Base-by-base conservation (phyloP, 2,888 invertebrate genomes). In the Leptinotarsa rubiginosa region DNA sequence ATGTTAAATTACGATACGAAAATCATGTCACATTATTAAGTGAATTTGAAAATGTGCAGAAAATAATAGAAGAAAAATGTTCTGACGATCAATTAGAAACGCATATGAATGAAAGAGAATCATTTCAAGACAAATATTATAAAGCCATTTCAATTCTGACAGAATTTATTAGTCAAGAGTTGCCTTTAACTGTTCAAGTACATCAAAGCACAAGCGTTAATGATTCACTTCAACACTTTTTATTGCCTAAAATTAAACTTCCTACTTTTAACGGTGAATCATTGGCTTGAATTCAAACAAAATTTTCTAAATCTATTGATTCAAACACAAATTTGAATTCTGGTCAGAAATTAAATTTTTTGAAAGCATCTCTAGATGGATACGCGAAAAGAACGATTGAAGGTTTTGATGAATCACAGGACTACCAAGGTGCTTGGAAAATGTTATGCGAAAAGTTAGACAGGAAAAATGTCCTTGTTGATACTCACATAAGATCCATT, bases 401-500 rank as follows among this genome's bases (percentile, higher is more conserved):
- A 20, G 68, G 50, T 22, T 62, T 22, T 41, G 68, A 73, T 62
- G 62, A 68, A 59, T 31, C 50, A n/a, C 64, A 50, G 22, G 47
- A 73, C 16, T 73, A 69, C 13, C 25, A 31, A 5, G 52, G 16
- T 18, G 69, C 73, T 16, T 73, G 73, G 69, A 16, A 73, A 47
- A 52, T 52, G 20, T 22, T 69, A 22, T 64, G 67, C 31, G 59
- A 72, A 15, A 69, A 69, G 41, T 73, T 73, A 52, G 52, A 73
- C 69, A 69, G 69, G 18, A 73, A 73, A 52, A 69, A 25, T 13
- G 52, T 73, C 20, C 31, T 65, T n/a, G 41, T 73, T 22, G 20
- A 73, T 59, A 73, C 64, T 18, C 69, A 69, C 41, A 69, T 73
- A 47, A 73, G 65, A 69, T 41, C 54, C 1, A 67, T 72, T 52